Evolutionary conservation across 2,888 invertebrate species (phyloP), one percentile per base, ranked within the genome.

Genomic region (Abrostola tripartita): DNA sequence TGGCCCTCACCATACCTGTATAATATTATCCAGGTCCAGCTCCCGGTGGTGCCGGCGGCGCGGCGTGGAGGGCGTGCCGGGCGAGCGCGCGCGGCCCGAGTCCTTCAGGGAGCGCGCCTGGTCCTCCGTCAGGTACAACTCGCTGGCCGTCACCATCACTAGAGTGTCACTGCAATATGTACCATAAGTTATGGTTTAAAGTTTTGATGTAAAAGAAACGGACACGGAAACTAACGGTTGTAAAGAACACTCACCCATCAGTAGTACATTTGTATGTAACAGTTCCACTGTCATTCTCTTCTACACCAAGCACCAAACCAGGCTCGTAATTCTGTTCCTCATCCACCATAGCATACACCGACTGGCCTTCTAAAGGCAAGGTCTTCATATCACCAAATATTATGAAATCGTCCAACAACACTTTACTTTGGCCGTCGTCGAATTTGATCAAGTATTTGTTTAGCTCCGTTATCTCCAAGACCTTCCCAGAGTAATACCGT

Each of bases 401-500:
- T 56, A 96, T 95, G 65, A 96, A 96, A 61, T 96, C 96, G 73
- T 95, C 95, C 60, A 95, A 85, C 49, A 96, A 85, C 1, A 93
- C 88, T 80, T 96, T 96, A 14, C 89, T 93, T 52, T 95, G 95
- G 0, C 96, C 96, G 79, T 96, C 96, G 58, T 96, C 96, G 74
- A 96, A 96, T 84, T 95, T 88, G 41, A 96, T 95, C 72, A 95
- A 89, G 85, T 95, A 96, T 79, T 96, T 96, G 37, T 95, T 95
- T 0, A 92, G 94, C 55, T 95, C 95, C 0, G 95, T 94, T 53
- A 95, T 95, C 73, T 95, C 95, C 9, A 92, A 85, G 0, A 96
- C 95, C 82, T 89, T 95, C 0, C 96, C 96, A 0, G 96, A 96
- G 76, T 96, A 97, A 75, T 96, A 96, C 67, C 96, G 95, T 78